A percentile compares a stretch with the other conserved stretches of the same genome.
phyloP scores from a whole-genome alignment of 2,113 vertebrate species.

The Sprattus sprattus region DNA sequence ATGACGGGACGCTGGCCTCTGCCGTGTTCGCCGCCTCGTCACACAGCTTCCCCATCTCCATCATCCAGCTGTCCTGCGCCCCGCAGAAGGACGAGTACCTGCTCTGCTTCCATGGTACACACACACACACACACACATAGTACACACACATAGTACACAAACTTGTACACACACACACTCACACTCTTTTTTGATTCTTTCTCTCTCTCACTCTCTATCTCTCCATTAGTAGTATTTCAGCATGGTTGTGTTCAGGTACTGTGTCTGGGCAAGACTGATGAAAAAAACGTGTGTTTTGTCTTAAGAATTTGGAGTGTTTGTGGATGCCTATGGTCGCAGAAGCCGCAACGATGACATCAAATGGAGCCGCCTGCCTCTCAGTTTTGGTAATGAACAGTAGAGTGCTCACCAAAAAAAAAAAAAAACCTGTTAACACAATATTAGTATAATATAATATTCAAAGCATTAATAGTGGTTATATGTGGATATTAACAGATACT shows the following conservation, averaged over 20 bases:
- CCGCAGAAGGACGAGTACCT: constrained; percentile 96
- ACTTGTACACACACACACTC: not conserved
- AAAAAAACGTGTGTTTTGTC: not conserved
- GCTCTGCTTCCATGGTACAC: constrained; percentile 94
- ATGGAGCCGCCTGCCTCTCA: constrained; percentile 94
- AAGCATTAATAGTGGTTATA: not conserved
- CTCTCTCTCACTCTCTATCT: not conserved
- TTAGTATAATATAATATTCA: not conserved
- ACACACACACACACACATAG: not conserved
- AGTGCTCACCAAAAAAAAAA: not conserved
- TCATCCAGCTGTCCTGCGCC: constrained; percentile 89
- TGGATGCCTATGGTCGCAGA: constrained; percentile 93
- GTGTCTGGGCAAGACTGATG: not conserved
- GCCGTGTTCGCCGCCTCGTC: constrained; percentile 93
- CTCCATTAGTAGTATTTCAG: not conserved
- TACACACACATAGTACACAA: not conserved
- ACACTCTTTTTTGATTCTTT: not conserved
- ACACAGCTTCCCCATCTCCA: constrained; percentile 96
- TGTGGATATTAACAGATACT: not conserved
- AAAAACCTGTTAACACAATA: not conserved
- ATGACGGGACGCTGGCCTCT: constrained; percentile 91
- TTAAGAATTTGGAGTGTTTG: constrained; percentile 96
- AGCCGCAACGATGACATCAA: constrained; percentile 95
- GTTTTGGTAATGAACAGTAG: constrained; percentile 77
- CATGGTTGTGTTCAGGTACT: not conserved